phyloP scores from a whole-genome alignment of 2,113 vertebrate genomes.

The Cyprinodon brontotheroides region DNA sequence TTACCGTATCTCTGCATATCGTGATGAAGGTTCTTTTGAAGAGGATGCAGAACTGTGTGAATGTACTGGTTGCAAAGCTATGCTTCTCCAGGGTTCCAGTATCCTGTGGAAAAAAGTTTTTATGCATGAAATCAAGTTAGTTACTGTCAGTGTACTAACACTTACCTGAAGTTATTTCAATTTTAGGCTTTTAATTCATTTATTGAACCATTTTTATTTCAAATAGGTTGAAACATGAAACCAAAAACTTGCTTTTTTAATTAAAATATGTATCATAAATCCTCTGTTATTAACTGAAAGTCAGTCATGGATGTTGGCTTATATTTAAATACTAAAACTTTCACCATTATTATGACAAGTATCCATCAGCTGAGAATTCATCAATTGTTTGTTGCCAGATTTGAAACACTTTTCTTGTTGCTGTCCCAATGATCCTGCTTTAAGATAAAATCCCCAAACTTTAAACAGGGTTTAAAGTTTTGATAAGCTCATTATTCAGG shows the following conservation, averaged over 20 bases:
- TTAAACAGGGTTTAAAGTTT: background rate
- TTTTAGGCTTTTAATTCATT: background rate
- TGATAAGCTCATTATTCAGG: too few relatives aligned
- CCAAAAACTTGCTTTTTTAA: background rate
- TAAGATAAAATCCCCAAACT: background rate
- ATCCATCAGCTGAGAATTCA: too few relatives aligned
- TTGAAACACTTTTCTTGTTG: too few relatives aligned
- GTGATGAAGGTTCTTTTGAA: constrained; percentile 95
- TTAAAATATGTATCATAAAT: background rate
- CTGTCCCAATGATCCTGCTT: background rate
- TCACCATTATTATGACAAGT: background rate
- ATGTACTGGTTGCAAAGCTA: constrained; percentile 92
- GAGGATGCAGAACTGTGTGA: constrained; percentile 97
- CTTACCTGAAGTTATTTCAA: background rate
- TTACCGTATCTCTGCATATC: constrained; percentile 94
- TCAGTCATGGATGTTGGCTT: background rate
- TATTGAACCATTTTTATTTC: background rate
- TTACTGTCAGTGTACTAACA: background rate
- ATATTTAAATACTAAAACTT: background rate
- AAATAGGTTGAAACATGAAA: background rate
- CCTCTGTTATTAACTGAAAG: background rate
- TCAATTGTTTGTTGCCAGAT: too few relatives aligned
- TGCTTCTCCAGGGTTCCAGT: constrained; percentile 92
- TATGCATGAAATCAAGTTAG: background rate
- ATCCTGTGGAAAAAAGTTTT: constrained; percentile 74